Evolutionary conservation across 2,113 vertebrate species (phyloP), one percentile per base, ranked within the genome.

Genomic region (Cavia porcellus): DNA sequence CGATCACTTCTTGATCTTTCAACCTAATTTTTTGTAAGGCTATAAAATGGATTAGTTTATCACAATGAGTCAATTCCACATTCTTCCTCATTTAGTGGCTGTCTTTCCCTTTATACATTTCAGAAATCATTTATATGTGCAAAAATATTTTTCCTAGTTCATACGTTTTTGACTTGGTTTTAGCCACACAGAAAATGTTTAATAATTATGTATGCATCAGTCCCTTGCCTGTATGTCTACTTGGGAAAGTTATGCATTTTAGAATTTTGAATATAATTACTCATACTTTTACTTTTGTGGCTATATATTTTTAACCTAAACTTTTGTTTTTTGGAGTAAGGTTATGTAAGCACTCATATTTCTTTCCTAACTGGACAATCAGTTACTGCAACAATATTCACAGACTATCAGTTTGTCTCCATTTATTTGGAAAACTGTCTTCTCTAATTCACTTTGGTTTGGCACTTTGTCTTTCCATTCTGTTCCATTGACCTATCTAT

Each of bases 391-490:
- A 42, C 15, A 85, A 52, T 92, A 47, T 86, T 86, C 84, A 50
- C 90, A 19, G 55, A 86, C 38, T 96, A 90, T 87, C 52, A 95
- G 32, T 93, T 95, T 90, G 89, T 87, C 45, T 88, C 55, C 68
- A 79, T 68, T 83, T 90, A 64, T 62, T 90, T 94, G 61, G 68
- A 77, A 96, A 92, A 50, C 15, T 14, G 61, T 72, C 32, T 62
- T 97, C 90, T 52, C 57, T 30, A 35, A 92, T 92, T 92, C 61
- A 70, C 86, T 79, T 62, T 55, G 17, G 38, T 90, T 35, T 72
- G 45, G 2, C 85, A n/a, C 55, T 92, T 95, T 61, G 52, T 25
- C 75, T 90, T 96, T 95, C 47, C 45, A 9, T 70, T 94, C 25
- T 79, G 52, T 96, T 96, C 59, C 64, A 77, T 62, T 90, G 83